Conservation (phyloP, 2,888 invertebrate species). For the Aleiodes leptofemur region DNA sequence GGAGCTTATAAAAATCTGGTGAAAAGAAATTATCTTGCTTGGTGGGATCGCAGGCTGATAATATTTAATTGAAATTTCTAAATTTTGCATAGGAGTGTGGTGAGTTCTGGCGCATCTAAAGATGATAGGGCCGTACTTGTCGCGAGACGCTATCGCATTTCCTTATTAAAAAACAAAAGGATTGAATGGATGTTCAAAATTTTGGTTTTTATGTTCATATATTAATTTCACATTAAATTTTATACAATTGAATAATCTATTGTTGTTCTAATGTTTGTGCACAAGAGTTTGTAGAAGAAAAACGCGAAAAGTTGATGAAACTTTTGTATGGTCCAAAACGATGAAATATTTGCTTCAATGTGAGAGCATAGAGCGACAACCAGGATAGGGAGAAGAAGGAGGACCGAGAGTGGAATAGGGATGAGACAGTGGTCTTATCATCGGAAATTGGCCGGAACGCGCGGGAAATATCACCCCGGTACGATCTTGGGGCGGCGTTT, state of each 20-base stretch:
- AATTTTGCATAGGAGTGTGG: too few relatives aligned
- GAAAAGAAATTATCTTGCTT: too few relatives aligned
- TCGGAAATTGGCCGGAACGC: conserved; percentile 53
- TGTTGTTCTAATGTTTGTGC: neutral
- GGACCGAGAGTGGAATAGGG: conserved; percentile 4
- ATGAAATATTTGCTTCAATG: conserved; percentile 17
- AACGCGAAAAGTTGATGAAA: conserved; percentile 7
- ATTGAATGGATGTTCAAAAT: conserved; percentile 7
- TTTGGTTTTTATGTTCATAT: too few relatives aligned
- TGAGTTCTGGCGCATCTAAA: too few relatives aligned
- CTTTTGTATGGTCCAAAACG: neutral
- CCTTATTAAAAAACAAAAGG: neutral
- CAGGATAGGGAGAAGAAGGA: neutral
- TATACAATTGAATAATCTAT: conserved; percentile 8
- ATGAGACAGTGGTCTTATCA: conserved; percentile 49
- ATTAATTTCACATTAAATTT: too few relatives aligned
- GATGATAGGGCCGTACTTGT: too few relatives aligned
- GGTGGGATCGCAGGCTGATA: too few relatives aligned
- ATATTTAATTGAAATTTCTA: too few relatives aligned
- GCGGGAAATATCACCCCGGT: conserved; percentile 48
- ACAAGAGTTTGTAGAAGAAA: neutral
- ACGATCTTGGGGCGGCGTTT: conserved; percentile 46
- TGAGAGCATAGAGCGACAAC: neutral
- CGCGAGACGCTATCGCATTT: too few relatives aligned
- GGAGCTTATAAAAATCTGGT: too few relatives aligned